Conservation (phyloP, 2,888 invertebrate species). For the Galeopsomyia nigrocyanea region DNA sequence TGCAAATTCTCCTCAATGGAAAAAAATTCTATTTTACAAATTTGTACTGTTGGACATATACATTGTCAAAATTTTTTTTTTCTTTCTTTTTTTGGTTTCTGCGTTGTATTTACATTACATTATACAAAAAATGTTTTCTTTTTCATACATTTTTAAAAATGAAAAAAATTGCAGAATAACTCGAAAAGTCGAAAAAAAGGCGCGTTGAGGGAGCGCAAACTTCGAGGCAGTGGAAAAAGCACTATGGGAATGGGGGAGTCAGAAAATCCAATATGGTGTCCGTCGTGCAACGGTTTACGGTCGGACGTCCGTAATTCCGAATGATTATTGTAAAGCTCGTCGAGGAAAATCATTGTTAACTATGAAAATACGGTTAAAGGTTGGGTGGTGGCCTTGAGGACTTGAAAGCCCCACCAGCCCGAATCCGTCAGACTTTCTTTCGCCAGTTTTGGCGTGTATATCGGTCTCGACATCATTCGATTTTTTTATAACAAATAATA, state of each 20-base stretch:
- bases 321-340: constrained; percentile 14
- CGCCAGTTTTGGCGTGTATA: not conserved
- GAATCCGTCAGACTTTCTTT: constrained; percentile 9
- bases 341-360: constrained; percentile 49
- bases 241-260: constrained; percentile 18
- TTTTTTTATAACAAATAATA: constrained; percentile 16
- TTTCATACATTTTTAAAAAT: too few relatives aligned
- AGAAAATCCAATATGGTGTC: constrained; percentile 65
- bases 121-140: too few relatives aligned
- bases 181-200: constrained; percentile 21
- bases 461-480: constrained; percentile 6
- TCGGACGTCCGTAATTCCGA: constrained; percentile 42
- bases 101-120: too few relatives aligned
- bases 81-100: too few relatives aligned
- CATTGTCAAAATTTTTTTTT: too few relatives aligned
- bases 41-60: not conserved
- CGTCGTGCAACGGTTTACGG: constrained; percentile 54
- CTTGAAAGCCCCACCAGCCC: constrained; percentile 50
- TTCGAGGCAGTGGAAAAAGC: constrained; percentile 30
- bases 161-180: not conserved
- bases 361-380: constrained; percentile 64
- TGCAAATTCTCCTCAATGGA: too few relatives aligned
- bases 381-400: constrained; percentile 46
- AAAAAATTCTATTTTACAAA: too few relatives aligned
- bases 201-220: constrained; percentile 11